These are phyloP conservation scores for Acipenser transmontanus DNA, from an alignment of 2,797 vertebrate species.

Conservation along the genomic window DNA sequence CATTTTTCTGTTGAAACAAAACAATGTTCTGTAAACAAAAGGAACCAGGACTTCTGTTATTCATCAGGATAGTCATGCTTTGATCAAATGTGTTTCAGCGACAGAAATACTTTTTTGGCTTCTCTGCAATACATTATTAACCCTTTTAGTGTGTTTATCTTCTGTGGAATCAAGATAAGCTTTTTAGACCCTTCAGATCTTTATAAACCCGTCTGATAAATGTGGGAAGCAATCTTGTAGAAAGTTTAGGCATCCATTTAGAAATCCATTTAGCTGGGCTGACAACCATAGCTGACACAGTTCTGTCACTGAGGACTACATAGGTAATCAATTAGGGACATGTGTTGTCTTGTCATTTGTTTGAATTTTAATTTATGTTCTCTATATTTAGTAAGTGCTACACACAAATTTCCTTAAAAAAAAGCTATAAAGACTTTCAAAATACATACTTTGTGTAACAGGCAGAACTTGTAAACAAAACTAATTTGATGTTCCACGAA, in stretches of 20 bases:
- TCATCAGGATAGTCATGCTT: slow-evolving; percentile 3
- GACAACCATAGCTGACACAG: slow-evolving; percentile 17
- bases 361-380: too few relatives aligned
- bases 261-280: slow-evolving; percentile 10
- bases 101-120: neutral
- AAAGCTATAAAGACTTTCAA: too few relatives aligned
- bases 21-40: neutral
- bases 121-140: neutral
- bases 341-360: too few relatives aligned
- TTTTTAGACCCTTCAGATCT: slow-evolving; percentile 10
- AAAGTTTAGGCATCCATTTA: slow-evolving; percentile 1
- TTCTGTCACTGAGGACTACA: neutral
- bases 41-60: neutral
- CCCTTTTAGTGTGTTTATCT: slow-evolving; percentile 1
- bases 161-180: slow-evolving; percentile 4
- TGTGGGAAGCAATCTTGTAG: neutral
- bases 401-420: too few relatives aligned
- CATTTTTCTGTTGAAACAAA: too few relatives aligned
- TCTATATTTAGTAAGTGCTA: too few relatives aligned
- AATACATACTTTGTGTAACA: too few relatives aligned
- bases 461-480: too few relatives aligned
- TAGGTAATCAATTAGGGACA: too few relatives aligned
- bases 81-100: neutral
- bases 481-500: neutral
- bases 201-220: slow-evolving; percentile 1